Evolutionary conservation across 2,888 invertebrate genomes (phyloP).

Genomic region (Strigamia transsilvanica): DNA sequence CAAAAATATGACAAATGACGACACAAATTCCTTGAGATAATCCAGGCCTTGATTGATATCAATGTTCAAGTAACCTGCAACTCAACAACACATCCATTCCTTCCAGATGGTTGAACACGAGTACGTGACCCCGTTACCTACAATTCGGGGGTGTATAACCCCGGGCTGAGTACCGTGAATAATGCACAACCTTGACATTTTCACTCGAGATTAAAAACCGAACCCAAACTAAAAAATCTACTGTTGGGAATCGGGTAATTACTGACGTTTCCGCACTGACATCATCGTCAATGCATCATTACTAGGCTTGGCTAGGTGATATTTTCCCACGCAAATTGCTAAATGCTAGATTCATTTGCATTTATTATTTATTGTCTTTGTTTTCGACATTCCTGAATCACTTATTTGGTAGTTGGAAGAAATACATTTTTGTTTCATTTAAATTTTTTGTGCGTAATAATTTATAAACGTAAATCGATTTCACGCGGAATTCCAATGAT

Average conservation of each 20-base stretch:
- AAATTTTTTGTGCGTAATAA: too few relatives aligned
- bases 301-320: background rate
- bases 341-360: too few relatives aligned
- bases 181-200: constrained; percentile 8
- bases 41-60: background rate
- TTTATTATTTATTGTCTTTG: too few relatives aligned
- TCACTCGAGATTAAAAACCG: background rate
- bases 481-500: too few relatives aligned
- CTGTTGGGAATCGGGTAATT: background rate
- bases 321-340: background rate
- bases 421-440: too few relatives aligned
- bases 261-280: constrained; percentile 9
- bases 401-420: too few relatives aligned
- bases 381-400: too few relatives aligned
- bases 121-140: background rate
- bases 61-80: background rate
- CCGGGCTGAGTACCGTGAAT: background rate
- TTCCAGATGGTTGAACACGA: background rate
- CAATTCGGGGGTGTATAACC: background rate
- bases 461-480: too few relatives aligned
- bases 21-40: background rate
- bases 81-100: background rate
- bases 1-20: background rate
- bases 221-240: background rate
- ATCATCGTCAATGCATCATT: background rate